These are phyloP conservation scores for Drosophila leontia DNA, from an alignment of 1,140 invertebrate genomes.

Conservation along the genomic window DNA sequence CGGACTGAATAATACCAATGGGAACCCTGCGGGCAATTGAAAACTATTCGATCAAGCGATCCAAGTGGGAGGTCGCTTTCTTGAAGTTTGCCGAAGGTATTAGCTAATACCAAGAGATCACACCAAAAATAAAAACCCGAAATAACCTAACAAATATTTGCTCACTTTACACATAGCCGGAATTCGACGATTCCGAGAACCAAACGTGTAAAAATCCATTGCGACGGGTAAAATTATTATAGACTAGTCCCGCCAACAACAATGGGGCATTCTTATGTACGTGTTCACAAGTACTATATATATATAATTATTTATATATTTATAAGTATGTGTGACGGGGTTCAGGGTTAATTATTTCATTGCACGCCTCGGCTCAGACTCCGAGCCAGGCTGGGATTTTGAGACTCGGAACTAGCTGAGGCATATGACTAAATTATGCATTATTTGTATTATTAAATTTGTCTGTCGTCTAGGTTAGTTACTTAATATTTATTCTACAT, in stretches of 20 bases:
- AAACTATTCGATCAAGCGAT: slow-evolving; percentile 24
- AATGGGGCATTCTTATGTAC: slow-evolving; percentile 65
- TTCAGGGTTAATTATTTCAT: slow-evolving; percentile 77
- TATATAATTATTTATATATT: not conserved
- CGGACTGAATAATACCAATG: slow-evolving; percentile 34
- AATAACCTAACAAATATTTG: slow-evolving; percentile 51
- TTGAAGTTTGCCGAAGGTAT: slow-evolving; percentile 45
- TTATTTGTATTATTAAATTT: slow-evolving; percentile 75
- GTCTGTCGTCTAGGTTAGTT: slow-evolving; percentile 53
- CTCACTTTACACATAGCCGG: slow-evolving; percentile 22
- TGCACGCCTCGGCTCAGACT: slow-evolving; percentile 58
- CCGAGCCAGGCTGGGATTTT: slow-evolving; percentile 17
- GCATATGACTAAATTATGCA: slow-evolving; percentile 65
- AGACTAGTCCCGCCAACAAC: slow-evolving; percentile 48
- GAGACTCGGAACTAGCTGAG: slow-evolving; percentile 31
- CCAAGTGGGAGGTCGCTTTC: slow-evolving; percentile 27
- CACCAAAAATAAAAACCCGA: slow-evolving; percentile 6
- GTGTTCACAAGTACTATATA: slow-evolving; percentile 36
- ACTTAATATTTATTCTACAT: slow-evolving; percentile 81
- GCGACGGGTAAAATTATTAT: slow-evolving; percentile 56
- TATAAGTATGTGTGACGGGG: slow-evolving; percentile 20
- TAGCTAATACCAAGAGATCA: slow-evolving; percentile 27
- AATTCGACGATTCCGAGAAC: slow-evolving; percentile 52
- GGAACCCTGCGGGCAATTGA: slow-evolving; percentile 14
- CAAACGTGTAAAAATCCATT: slow-evolving; percentile 75